A percentile compares a stretch with the other conserved stretches of the same genome.
These are phyloP conservation scores for Pimpla rufipes DNA, from an alignment of 2,888 invertebrate species.

Conservation along the genomic window DNA sequence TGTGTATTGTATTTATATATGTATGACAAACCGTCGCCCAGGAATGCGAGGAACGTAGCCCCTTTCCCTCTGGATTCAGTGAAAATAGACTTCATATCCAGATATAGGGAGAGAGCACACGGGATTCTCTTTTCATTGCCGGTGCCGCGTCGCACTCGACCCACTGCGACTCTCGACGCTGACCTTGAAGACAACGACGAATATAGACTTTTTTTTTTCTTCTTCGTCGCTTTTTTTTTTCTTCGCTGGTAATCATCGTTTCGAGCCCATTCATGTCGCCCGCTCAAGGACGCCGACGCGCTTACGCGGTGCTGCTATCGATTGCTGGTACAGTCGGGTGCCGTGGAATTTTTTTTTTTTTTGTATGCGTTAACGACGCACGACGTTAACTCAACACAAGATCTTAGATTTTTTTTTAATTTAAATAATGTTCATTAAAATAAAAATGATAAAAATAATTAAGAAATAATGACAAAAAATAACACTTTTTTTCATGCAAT, in stretches of 20 bases:
- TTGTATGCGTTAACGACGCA: neutral
- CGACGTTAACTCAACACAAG: too few species aligned
- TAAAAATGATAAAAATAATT: too few species aligned
- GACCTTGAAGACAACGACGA: conserved; percentile 12
- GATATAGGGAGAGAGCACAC: conserved; percentile 47
- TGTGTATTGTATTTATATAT: neutral
- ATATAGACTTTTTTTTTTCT: neutral
- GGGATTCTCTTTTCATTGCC: neutral
- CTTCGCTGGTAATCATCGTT: conserved; percentile 1
- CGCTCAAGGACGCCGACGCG: conserved; percentile 14
- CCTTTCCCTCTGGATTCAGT: conserved; percentile 25
- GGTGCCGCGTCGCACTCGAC: neutral
- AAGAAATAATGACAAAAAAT: too few species aligned
- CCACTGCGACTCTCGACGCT: neutral
- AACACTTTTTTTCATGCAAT: too few species aligned
- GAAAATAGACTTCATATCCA: conserved; percentile 7
- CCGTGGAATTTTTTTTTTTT: neutral
- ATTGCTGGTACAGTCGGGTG: conserved; percentile 7
- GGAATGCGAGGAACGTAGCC: conserved; percentile 5
- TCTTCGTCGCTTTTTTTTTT: too few species aligned
- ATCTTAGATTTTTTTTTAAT: too few species aligned
- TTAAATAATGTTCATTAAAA: too few species aligned
- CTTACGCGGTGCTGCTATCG: conserved; percentile 10
- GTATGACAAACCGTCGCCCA: neutral
- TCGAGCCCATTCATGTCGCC: conserved; percentile 15